Percentiles rank a stretch among this genome's conserved stretches.
These are phyloP conservation scores for Rhynchonema sp. DNA, from an alignment of 2,888 invertebrate genomes.

Conservation along the genomic window DNA sequence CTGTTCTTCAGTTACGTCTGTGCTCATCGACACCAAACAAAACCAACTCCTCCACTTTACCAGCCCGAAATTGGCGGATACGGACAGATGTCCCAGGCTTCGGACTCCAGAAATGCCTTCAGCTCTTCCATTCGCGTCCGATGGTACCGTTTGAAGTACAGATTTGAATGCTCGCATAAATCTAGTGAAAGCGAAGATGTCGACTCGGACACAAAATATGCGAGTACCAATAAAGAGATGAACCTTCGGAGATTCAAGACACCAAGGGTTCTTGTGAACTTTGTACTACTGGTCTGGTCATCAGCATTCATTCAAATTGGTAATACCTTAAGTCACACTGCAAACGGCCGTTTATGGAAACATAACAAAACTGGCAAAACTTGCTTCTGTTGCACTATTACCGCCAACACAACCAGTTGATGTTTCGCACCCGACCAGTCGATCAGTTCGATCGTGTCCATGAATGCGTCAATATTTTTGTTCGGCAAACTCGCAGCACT, in stretches of 20 bases:
- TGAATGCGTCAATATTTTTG: constrained; percentile 75
- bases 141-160: not conserved
- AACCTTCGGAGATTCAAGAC: too few species aligned
- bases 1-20: too few species aligned
- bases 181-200: not conserved
- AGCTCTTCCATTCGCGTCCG: constrained; percentile 65
- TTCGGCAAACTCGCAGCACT: not conserved
- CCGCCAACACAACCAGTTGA: not conserved
- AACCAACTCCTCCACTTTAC: too few species aligned
- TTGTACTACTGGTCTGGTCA: too few species aligned
- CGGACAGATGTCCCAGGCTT: constrained; percentile 84
- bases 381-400: too few species aligned
- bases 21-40: too few species aligned
- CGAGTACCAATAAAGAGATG: not conserved
- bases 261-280: too few species aligned
- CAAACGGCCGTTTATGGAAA: too few species aligned
- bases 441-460: constrained; percentile 64
- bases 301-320: too few species aligned
- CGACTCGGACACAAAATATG: not conserved
- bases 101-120: constrained; percentile 74
- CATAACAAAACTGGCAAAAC: too few species aligned
- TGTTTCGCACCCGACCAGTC: constrained; percentile 39
- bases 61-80: too few species aligned
- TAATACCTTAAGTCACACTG: too few species aligned
- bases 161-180: not conserved